A percentile compares a stretch with the other conserved stretches of the same genome.
phyloP scores from a whole-genome alignment of 2,888 invertebrate genomes.

The Cryptocephalus moraei region DNA sequence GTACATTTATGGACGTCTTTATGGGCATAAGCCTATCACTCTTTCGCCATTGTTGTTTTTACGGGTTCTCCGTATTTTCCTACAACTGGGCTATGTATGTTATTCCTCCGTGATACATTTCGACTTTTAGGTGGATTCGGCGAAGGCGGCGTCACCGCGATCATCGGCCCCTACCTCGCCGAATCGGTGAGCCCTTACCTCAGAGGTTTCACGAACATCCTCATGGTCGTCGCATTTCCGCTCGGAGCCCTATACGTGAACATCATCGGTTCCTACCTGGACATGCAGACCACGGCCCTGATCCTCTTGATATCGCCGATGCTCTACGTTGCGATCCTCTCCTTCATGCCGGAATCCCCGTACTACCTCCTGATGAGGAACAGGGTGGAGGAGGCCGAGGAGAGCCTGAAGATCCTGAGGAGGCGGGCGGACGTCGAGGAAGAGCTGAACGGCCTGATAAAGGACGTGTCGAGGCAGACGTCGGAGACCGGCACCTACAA shows the following conservation, averaged over 20 bases:
- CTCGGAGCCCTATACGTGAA: background rate
- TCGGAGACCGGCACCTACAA: slow-evolving; percentile 21
- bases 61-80: no score
- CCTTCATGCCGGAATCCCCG: slow-evolving; percentile 28
- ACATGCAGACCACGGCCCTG: slow-evolving; percentile 9
- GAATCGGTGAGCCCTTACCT: background rate
- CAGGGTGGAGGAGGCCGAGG: slow-evolving; percentile 17
- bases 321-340: slow-evolving; percentile 16
- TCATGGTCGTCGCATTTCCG: background rate
- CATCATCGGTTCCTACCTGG: slow-evolving; percentile 4
- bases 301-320: slow-evolving; percentile 15
- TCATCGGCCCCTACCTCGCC: background rate
- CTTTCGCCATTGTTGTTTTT: no score
- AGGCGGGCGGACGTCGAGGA: slow-evolving; percentile 20
- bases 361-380: slow-evolving; percentile 25
- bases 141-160: background rate
- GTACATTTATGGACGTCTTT: no score
- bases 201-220: background rate
- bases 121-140: background rate
- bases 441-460: slow-evolving; percentile 19
- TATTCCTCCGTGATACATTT: no score
- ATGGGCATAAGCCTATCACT: no score
- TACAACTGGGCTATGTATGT: no score
- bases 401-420: slow-evolving; percentile 19
- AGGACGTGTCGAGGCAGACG: slow-evolving; percentile 24